Evolutionary conservation across 1,140 invertebrate genomes (phyloP).

Genomic region (Lasaia peninsularis): DNA sequence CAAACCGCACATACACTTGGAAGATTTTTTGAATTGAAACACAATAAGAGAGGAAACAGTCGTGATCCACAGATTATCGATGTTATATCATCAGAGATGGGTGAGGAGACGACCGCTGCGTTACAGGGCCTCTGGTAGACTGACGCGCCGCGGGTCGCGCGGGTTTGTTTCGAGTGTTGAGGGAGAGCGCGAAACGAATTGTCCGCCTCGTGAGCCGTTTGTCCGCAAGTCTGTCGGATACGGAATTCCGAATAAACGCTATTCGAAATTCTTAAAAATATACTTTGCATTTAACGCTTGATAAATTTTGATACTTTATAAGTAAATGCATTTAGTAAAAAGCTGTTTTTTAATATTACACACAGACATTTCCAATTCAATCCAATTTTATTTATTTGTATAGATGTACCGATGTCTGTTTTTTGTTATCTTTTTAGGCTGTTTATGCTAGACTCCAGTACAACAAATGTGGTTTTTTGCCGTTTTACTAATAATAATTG

Average conservation of each 20-base stretch:
- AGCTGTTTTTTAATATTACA: too few species aligned
- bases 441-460: too few species aligned
- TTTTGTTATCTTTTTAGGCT: too few species aligned
- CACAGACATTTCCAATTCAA: too few species aligned
- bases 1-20: conserved; percentile 43
- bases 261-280: too few species aligned
- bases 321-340: too few species aligned
- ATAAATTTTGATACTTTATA: not conserved
- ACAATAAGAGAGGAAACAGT: conserved; percentile 28
- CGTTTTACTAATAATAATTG: too few species aligned
- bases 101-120: conserved; percentile 48
- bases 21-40: conserved; percentile 25
- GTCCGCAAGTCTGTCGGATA: not conserved
- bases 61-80: conserved; percentile 30
- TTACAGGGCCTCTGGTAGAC: conserved; percentile 57
- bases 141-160: conserved; percentile 31
- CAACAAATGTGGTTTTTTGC: too few species aligned
- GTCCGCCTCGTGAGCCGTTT: conserved; percentile 6
- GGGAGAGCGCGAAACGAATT: conserved; percentile 8
- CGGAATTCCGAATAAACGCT: not conserved
- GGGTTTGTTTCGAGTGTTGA: conserved; percentile 11
- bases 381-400: too few species aligned
- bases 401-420: too few species aligned
- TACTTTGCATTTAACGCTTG: too few species aligned
- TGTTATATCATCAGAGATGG: conserved; percentile 18